Base-by-base conservation (phyloP, 1,140 invertebrate species). In the Laupala kohalensis region DNA sequence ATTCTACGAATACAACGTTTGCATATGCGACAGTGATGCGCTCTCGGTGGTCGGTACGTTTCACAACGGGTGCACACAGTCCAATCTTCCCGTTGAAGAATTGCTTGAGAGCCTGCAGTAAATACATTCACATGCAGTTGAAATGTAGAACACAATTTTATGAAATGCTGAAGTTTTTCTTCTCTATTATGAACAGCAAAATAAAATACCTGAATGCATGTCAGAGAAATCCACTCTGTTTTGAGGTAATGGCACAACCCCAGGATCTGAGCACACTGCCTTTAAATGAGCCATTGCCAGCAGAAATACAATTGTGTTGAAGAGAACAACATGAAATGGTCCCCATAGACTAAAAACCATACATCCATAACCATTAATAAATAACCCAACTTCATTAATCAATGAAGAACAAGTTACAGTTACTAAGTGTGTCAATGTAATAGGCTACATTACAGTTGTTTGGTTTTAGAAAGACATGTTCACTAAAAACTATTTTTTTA, bases 21-120 rank as follows among this genome's bases (percentile, higher is more conserved):
- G 79, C 94, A 96, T 77, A 95, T 91, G 73, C 93, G 84, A 81
- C 94, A 96, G 79, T 96, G 94, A 81, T 95, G 93, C 37, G 93
- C 92, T 75, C 91, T 80, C 19, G 91, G 91, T 30, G 94, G 94
- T 69, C 93, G 82, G 78, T 92, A 94, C 9, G 89, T 91, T 81
- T 93, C 90, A 78, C 94, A 96, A 37, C 90, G 83, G 19, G 88
- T 87, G 78, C 94, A 96, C 9, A 93, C 86, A 29, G 91, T 94
- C 92, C 92, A 95, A 75, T 94, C 91, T 78, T 86, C 87, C 78
- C 84, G 83, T 69, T 86, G 85, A 13, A 78, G 73, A 26, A 73
- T 64, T 19, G 67, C 72, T 63, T 74, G 72, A 53, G 73, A 72
- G 9, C 76, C 76, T 76, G 24, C 65, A 74, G 19, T 70, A 62